Evolutionary conservation across 92 coral and sea anemone genomes (phyloP), one percentile per base, ranked within the genome.

Genomic region (Nematostella vectensis): DNA sequence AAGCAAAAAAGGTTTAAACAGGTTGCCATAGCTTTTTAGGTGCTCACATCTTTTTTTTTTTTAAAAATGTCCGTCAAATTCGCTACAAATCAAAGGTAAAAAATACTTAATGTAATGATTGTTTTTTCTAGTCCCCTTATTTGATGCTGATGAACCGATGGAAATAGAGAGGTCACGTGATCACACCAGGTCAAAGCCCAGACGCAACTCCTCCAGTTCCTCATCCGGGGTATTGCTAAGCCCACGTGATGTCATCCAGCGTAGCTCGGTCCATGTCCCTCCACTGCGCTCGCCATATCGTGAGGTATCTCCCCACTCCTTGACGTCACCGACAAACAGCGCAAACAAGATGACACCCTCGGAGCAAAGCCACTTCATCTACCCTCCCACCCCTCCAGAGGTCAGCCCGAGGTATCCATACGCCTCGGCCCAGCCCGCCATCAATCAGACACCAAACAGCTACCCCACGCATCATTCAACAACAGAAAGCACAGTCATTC

Each of bases 361-460:
- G 27, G 95, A 85, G 31, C 88, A 71, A 42, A 88, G 88, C 18
- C 95, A 85, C 63, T 85, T 85, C 27, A 57, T 85, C 33, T 85
- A 85, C 51, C 95, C 95, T 11, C 70, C 95, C 4, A 83, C 95
- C 3, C n/a, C n/a, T n/a, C 88, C 83, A 19, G 95, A 81, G 43
- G 67, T 81, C 78, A 83, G 88, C 59, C 75, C 84, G 54, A 80
- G 88, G 42, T 85, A 80, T 45, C 57, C 83, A 13, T 74, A 82
- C 27, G 58, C 66, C n/a, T 55, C 95, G 31, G 44, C 75, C 17
- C 81, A 67, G 48, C 48, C 59, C 33, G 44, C 67, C 50, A 52
- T 40, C 48, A 79, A 55, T 42, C 77, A 65, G 55, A 59, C 80
- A 36, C 54, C 59, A 27, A 77, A 74, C 72, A 76, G 70, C 59